Base-by-base conservation (phyloP, 2,888 invertebrate genomes). In the Drosophila sordidula region DNA sequence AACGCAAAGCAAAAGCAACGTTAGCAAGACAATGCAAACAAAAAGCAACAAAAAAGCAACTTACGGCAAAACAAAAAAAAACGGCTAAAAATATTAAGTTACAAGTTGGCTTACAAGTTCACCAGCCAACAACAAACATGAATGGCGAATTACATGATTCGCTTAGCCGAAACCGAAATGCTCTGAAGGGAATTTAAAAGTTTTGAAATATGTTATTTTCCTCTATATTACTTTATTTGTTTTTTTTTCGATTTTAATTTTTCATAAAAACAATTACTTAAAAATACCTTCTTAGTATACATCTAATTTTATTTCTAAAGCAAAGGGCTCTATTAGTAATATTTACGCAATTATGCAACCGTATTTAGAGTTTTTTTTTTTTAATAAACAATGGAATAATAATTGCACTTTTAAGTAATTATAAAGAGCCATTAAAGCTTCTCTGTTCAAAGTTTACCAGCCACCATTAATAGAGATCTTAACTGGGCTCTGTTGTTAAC, bases 81-180 rank as follows among this genome's bases (percentile, higher is more conserved):
- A 56, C 47, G 42, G 42, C 34, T 50, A 42, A 70, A 64, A 55
- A 67, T 76, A 83, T 83, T 80, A 59, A 63, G 74, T 83, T 83
- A 80, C 83, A 80, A 76, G 50, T 72, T 78, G 69, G 77, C 71
- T 84, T 80, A 80, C 83, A 83, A 85, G 83, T 83, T 83, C 85
- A 85, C 79, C 56, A 78, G 76, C 54, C 76, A 84, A 67, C 72
- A 79, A 67, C 36, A 55, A 38, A 34, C 41, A 57, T 64, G 63
- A 70, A 58, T 74, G 46, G 66, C 59, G 52, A 55, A n/a, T 16
- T 36, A 34, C n/a, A 39, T 38, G 39, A n/a, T 29, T 18, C 5
- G 8, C 11, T 12, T 5, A 6, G 44, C 54, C 74, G 66, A 62
- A 44, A 12, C n/a, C 0, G 1, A 14, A 55, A 74, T 74, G 57